Evolutionary conservation across 1,140 invertebrate genomes (phyloP).

Genomic region (Dendrolimus punctatus): DNA sequence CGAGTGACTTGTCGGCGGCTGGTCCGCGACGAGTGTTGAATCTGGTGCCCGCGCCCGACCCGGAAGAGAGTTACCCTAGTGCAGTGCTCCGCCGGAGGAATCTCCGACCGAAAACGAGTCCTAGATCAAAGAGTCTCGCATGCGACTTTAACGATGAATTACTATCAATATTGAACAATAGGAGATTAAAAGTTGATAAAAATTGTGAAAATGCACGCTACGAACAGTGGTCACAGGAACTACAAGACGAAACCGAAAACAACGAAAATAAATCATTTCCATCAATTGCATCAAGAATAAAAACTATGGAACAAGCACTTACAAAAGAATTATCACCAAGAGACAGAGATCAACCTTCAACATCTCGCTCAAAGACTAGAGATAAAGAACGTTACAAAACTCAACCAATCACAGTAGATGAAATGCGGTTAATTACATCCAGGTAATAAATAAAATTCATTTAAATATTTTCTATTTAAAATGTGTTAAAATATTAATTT

Average conservation of each 20-base stretch:
- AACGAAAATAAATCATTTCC: constrained; percentile 50
- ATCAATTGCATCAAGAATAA: constrained; percentile 67
- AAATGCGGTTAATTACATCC: constrained; percentile 70
- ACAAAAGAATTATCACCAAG: constrained; percentile 45
- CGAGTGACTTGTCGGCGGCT: constrained; percentile 55
- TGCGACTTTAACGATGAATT: constrained; percentile 67
- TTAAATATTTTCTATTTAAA: background rate
- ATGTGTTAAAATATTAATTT: constrained; percentile 1
- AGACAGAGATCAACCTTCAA: constrained; percentile 31
- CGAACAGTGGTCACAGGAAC: constrained; percentile 26
- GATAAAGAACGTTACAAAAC: constrained; percentile 75
- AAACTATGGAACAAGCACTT: constrained; percentile 65
- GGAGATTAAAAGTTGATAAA: constrained; percentile 62
- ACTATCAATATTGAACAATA: constrained; percentile 60
- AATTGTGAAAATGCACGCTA: constrained; percentile 45
- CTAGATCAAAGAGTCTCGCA: constrained; percentile 61
- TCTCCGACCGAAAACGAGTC: constrained; percentile 54
- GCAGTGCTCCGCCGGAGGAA: constrained; percentile 65
- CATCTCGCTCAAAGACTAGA: constrained; percentile 59
- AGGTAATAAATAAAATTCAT: constrained; percentile 59
- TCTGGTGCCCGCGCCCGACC: constrained; percentile 32
- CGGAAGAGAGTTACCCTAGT: constrained; percentile 53
- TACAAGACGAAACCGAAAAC: constrained; percentile 20
- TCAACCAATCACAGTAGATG: constrained; percentile 78
- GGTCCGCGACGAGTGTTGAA: constrained; percentile 54